phyloP scores from a whole-genome alignment of 2,113 vertebrate genomes.

The Pelvicachromis taeniatus region DNA sequence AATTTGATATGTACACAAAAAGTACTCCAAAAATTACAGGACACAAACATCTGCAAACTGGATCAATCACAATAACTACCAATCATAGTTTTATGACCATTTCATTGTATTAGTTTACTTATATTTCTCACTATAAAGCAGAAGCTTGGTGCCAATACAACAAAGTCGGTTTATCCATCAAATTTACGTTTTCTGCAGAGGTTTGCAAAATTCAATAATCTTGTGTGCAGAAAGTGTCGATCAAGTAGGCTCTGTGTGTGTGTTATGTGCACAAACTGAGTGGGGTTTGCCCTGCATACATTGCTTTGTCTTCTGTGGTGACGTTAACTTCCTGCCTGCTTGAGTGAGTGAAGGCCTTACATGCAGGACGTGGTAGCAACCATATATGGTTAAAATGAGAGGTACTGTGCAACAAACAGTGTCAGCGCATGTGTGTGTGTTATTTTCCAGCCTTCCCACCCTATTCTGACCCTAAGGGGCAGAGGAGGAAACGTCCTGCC shows the following conservation, averaged over 20 bases:
- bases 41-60: not conserved
- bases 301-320: constrained; percentile 11
- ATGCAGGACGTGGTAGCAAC: constrained; percentile 35
- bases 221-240: not conserved
- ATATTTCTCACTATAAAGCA: not conserved
- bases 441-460: constrained; percentile 6
- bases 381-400: constrained; percentile 63
- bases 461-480: constrained; percentile 32
- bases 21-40: not conserved
- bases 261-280: not conserved
- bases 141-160: not conserved
- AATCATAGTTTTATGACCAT: not conserved
- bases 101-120: not conserved
- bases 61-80: not conserved
- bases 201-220: not conserved
- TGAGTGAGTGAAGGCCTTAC: not conserved
- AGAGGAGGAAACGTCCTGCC: constrained; percentile 52
- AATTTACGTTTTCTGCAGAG: not conserved
- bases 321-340: constrained; percentile 59
- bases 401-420: not conserved
- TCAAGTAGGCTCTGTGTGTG: not conserved
- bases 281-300: not conserved
- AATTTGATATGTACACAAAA: not conserved
- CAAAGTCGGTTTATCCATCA: not conserved
- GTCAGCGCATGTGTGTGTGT: not conserved